Evolutionary conservation across 1,140 invertebrate genomes (phyloP).

Genomic region (Harlomillsia oculata): DNA sequence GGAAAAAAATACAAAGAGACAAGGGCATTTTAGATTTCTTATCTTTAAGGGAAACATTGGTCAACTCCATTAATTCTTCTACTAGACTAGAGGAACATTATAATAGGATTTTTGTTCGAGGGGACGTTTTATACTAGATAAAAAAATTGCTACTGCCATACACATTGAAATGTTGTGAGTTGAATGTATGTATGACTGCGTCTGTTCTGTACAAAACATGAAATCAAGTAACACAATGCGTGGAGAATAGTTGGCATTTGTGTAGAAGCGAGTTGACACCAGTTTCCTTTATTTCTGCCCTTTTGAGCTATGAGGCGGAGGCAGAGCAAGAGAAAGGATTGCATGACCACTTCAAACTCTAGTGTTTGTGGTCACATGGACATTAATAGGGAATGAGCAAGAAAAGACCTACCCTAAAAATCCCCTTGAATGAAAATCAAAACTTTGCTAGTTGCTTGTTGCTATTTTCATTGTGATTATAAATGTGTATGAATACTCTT

Average conservation of each 20-base stretch:
- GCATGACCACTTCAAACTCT: no score
- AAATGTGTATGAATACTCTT: no score
- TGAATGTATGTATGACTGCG: no score
- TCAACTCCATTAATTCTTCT: slow-evolving; percentile 8
- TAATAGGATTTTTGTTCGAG: no score
- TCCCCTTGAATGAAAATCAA: no score
- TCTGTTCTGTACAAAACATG: background rate
- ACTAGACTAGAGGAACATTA: no score
- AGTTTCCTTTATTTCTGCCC: slow-evolving; percentile 12
- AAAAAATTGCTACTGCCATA: no score
- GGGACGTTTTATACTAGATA: background rate
- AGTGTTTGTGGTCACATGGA: no score
- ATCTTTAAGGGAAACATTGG: slow-evolving; percentile 2
- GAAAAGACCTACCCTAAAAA: no score
- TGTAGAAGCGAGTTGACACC: slow-evolving; percentile 13
- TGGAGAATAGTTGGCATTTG: slow-evolving; percentile 15
- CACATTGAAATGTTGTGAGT: no score
- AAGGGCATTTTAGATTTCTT: slow-evolving; percentile 14
- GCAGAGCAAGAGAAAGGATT: slow-evolving; percentile 1
- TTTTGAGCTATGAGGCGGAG: background rate
- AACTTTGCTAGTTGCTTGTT: no score
- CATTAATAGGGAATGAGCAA: background rate
- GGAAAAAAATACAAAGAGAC: background rate
- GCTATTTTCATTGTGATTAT: no score
- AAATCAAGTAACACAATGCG: background rate